These are phyloP conservation scores for Andrena fulva DNA, from an alignment of 2,888 invertebrate genomes.

Conservation along the genomic window DNA sequence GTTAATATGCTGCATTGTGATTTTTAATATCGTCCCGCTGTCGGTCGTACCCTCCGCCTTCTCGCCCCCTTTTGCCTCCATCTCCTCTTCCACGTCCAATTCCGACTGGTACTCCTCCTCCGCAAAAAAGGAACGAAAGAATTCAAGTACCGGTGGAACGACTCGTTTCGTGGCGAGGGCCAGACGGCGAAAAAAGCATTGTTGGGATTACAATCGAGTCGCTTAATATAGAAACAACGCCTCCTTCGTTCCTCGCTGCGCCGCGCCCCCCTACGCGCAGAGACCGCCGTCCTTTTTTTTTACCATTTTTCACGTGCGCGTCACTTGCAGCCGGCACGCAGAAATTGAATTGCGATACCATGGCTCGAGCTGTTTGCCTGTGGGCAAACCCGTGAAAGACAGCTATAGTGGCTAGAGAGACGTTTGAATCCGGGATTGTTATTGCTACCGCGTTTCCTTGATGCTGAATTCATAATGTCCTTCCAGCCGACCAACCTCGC, in stretches of 20 bases:
- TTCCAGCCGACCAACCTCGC: neutral
- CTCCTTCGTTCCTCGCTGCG: constrained; percentile 36
- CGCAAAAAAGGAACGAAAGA: constrained; percentile 73
- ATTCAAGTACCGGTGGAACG: constrained; percentile 79
- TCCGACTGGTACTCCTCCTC: constrained; percentile 64
- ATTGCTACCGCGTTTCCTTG: constrained; percentile 3
- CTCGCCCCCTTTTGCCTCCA: constrained; percentile 44
- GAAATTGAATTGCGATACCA: neutral
- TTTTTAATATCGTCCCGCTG: constrained; percentile 78
- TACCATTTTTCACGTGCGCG: neutral
- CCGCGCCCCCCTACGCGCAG: neutral
- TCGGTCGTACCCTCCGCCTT: constrained; percentile 66
- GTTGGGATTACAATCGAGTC: constrained; percentile 70
- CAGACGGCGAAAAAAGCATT: constrained; percentile 70
- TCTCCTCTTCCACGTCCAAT: constrained; percentile 57
- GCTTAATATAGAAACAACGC: constrained; percentile 68
- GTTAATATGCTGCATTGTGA: constrained; percentile 81
- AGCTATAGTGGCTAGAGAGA: neutral
- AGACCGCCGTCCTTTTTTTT: neutral
- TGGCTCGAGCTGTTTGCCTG: neutral
- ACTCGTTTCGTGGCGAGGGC: constrained; percentile 71
- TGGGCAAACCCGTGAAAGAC: neutral
- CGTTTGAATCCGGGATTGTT: neutral
- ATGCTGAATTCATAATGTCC: constrained; percentile 17
- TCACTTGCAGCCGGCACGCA: neutral